Conservation (phyloP, 2,888 invertebrate species). For the Folsomia manolachei region DNA sequence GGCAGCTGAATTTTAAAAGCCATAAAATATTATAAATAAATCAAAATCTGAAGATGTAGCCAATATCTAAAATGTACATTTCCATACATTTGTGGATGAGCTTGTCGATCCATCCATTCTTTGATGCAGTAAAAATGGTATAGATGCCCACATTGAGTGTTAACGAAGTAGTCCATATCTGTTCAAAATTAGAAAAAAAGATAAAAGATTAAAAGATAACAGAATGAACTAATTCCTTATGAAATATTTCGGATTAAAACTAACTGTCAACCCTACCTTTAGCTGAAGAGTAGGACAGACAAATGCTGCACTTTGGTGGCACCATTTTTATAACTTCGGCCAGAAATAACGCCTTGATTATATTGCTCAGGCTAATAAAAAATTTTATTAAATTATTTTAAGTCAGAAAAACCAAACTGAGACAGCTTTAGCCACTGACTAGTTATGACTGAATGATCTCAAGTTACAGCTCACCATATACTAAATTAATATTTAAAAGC, state of each 20-base stretch:
- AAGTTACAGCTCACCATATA: too few species aligned
- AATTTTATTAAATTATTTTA: too few species aligned
- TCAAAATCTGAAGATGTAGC: background rate
- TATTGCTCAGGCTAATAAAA: too few species aligned
- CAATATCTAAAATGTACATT: background rate
- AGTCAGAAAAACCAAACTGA: too few species aligned
- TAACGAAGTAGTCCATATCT: constrained; percentile 31
- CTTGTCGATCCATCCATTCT: constrained; percentile 24
- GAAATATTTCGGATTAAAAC: background rate
- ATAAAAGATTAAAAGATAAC: too few species aligned
- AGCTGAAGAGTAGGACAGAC: background rate
- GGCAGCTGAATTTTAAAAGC: constrained; percentile 15
- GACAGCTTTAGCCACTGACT: too few species aligned
- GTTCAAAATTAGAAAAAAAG: too few species aligned
- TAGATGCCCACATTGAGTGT: constrained; percentile 28
- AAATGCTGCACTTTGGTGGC: background rate
- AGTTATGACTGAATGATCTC: too few species aligned
- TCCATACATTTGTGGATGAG: background rate
- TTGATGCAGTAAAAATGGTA: constrained; percentile 27
- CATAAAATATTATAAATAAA: background rate
- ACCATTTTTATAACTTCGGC: background rate
- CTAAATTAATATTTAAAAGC: too few species aligned
- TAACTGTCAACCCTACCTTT: background rate
- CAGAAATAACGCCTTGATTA: too few species aligned
- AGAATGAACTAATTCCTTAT: background rate